Evolutionary conservation across 2,797 vertebrate genomes (phyloP).

Genomic region (Danio jaintianensis): DNA sequence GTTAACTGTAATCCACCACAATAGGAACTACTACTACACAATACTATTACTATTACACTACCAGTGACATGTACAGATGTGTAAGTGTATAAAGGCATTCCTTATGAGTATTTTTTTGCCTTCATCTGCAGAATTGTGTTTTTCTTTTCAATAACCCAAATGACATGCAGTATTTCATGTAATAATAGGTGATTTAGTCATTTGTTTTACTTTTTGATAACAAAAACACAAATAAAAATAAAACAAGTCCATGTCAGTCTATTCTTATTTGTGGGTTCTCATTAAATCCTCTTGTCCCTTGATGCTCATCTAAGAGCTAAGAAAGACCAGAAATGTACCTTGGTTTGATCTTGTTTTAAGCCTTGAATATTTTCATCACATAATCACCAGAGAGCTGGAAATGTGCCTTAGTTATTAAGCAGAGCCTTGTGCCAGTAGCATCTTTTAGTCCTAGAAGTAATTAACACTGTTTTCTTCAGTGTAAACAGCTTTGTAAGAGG

Average conservation of each 20-base stretch:
- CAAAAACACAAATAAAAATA: neutral
- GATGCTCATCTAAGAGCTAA: neutral
- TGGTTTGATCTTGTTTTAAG: constrained; percentile 64
- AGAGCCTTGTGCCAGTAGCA: constrained; percentile 51
- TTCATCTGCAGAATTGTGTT: no score
- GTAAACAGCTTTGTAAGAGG: constrained; percentile 68
- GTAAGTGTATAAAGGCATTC: no score
- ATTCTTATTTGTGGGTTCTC: neutral
- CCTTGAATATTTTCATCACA: constrained; percentile 57
- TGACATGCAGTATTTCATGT: no score
- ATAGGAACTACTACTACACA: no score
- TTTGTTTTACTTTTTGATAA: neutral
- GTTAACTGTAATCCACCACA: no score
- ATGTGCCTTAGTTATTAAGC: constrained; percentile 71
- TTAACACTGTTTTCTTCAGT: constrained; percentile 71
- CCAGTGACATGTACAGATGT: no score
- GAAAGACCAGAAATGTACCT: constrained; percentile 35
- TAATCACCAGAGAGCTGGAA: constrained; percentile 62
- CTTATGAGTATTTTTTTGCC: no score
- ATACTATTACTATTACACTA: no score
- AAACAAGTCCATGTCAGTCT: neutral
- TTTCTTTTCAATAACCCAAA: no score
- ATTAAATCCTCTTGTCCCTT: neutral
- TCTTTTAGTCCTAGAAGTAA: constrained; percentile 69
- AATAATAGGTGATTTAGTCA: no score